These are phyloP conservation scores for Sciurus carolinensis DNA, from an alignment of 2,797 vertebrate species.

Conservation along the genomic window DNA sequence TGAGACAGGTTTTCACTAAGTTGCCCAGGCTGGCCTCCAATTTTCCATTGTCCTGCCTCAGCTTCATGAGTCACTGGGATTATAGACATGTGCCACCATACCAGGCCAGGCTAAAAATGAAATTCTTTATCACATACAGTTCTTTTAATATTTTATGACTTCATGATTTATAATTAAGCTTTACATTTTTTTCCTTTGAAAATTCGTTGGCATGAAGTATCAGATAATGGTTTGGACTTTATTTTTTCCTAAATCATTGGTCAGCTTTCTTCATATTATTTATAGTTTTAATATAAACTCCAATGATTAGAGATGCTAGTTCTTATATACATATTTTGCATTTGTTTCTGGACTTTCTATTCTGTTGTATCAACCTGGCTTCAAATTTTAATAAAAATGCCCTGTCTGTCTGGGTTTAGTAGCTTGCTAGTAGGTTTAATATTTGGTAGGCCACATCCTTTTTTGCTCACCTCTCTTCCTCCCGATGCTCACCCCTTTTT, in stretches of 20 bases:
- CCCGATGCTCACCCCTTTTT: too few species aligned
- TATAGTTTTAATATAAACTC: background rate
- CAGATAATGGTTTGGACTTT: constrained; percentile 35
- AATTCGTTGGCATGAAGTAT: background rate
- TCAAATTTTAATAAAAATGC: constrained; percentile 10
- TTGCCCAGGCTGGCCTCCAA: too few species aligned
- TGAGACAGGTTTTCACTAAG: too few species aligned
- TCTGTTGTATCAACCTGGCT: background rate
- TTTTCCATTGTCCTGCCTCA: too few species aligned
- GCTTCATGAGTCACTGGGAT: too few species aligned
- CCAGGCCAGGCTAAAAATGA: background rate
- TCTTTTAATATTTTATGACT: constrained; percentile 39
- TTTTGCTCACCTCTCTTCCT: background rate
- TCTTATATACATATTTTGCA: constrained; percentile 10
- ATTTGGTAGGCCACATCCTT: background rate
- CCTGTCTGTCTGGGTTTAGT: background rate
- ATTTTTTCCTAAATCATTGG: constrained; percentile 9
- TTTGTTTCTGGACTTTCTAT: background rate
- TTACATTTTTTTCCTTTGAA: constrained; percentile 6
- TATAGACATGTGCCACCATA: too few species aligned
- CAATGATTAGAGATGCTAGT: background rate
- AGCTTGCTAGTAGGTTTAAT: background rate
- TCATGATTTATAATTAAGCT: background rate
- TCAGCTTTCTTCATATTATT: constrained; percentile 52
- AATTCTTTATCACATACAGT: background rate